A percentile compares a stretch with the other conserved stretches of the same genome.
phyloP scores from a whole-genome alignment of 2,113 vertebrate genomes.

The Piprites chloris region DNA sequence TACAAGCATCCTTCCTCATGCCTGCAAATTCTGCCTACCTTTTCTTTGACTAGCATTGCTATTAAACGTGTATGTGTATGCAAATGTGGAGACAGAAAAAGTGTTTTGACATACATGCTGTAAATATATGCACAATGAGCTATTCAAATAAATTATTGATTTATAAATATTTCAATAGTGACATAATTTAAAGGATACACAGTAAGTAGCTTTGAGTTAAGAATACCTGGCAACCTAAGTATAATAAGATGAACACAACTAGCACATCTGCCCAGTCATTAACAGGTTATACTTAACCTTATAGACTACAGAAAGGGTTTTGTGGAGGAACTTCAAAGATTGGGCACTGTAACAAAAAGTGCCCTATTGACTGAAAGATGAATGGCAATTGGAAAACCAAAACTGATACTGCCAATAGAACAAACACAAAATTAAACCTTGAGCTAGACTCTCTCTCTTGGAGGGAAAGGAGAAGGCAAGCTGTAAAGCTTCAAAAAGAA shows the following conservation, averaged over 20 bases:
- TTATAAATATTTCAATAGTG: background rate
- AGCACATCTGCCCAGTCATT: background rate
- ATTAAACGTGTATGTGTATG: background rate
- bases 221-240: background rate
- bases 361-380: background rate
- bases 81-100: background rate
- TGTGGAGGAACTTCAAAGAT: background rate
- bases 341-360: background rate
- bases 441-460: background rate
- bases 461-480: background rate
- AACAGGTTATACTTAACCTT: background rate
- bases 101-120: background rate
- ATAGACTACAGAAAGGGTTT: background rate
- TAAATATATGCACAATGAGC: background rate
- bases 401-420: background rate
- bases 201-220: background rate
- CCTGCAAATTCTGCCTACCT: background rate
- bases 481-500: background rate
- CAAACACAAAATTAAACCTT: background rate
- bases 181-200: background rate
- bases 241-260: background rate
- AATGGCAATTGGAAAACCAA: background rate
- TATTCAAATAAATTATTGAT: background rate
- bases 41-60: background rate
- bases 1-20: background rate